A percentile compares a stretch with the other conserved stretches of the same genome.
Evolutionary conservation across 2,113 vertebrate genomes (phyloP).

Genomic region (Cyanoliseus patagonus): DNA sequence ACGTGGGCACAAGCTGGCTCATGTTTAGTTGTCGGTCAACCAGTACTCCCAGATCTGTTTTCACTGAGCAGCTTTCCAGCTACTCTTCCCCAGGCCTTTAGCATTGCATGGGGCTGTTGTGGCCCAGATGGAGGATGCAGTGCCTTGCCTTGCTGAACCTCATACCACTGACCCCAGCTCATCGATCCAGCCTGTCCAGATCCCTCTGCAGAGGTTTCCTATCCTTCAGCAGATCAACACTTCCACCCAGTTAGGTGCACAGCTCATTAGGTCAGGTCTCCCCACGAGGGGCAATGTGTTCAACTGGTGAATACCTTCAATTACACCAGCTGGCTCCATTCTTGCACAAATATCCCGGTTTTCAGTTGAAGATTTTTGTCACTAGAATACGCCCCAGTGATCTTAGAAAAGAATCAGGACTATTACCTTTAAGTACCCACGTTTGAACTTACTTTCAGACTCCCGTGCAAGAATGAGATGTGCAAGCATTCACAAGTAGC

Average conservation of each 20-base stretch:
- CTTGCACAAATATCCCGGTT: neutral
- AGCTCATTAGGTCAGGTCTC: neutral
- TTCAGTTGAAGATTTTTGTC: neutral
- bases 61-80: neutral
- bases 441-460: neutral
- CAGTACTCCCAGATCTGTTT: neutral
- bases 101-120: neutral
- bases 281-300: neutral
- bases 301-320: neutral
- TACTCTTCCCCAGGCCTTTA: neutral
- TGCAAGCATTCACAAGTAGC: neutral
- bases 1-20: neutral
- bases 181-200: accelerated
- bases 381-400: neutral
- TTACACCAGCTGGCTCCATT: neutral
- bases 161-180: neutral
- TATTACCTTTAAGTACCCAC: neutral
- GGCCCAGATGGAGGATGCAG: neutral
- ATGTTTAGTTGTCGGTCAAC: neutral
- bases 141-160: neutral
- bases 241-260: neutral
- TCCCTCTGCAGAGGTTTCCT: neutral
- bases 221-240: neutral
- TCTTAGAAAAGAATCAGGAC: neutral
- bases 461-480: neutral